A percentile compares a stretch with the other conserved stretches of the same genome.
phyloP scores from a whole-genome alignment of 2,113 vertebrate genomes.

The Lanius ludovicianus region DNA sequence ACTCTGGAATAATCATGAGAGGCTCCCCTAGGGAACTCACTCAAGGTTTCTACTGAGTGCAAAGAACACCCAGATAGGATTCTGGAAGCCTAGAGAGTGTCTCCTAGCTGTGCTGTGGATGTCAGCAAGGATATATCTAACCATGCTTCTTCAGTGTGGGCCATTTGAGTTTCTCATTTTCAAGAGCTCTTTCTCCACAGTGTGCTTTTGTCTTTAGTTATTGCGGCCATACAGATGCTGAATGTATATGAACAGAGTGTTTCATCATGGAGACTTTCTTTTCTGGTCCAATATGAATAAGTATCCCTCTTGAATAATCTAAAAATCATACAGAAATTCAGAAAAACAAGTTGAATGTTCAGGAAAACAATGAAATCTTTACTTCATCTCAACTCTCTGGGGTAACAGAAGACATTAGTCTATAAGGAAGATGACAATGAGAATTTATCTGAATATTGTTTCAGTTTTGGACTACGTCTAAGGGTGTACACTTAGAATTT shows the following conservation, averaged over 20 bases:
- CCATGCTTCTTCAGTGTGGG: background rate
- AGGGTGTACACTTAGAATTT: background rate
- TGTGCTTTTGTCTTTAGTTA: background rate
- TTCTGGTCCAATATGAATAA: background rate
- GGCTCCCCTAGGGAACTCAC: background rate
- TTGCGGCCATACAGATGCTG: background rate
- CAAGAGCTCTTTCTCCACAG: background rate
- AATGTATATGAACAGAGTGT: background rate
- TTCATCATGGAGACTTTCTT: background rate
- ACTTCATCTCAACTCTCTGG: background rate
- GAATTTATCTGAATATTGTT: background rate
- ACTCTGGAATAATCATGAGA: background rate
- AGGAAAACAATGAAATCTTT: background rate
- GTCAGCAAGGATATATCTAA: background rate
- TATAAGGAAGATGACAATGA: background rate
- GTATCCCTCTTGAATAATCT: background rate
- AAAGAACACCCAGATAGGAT: background rate
- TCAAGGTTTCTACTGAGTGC: background rate
- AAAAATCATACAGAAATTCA: background rate
- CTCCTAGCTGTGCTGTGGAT: background rate
- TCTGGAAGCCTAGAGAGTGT: background rate
- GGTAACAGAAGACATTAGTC: background rate
- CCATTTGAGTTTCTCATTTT: background rate
- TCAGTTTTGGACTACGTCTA: background rate
- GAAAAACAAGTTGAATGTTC: background rate